phyloP scores from a whole-genome alignment of 1,140 invertebrate genomes.

The Platyscapa corneri region DNA sequence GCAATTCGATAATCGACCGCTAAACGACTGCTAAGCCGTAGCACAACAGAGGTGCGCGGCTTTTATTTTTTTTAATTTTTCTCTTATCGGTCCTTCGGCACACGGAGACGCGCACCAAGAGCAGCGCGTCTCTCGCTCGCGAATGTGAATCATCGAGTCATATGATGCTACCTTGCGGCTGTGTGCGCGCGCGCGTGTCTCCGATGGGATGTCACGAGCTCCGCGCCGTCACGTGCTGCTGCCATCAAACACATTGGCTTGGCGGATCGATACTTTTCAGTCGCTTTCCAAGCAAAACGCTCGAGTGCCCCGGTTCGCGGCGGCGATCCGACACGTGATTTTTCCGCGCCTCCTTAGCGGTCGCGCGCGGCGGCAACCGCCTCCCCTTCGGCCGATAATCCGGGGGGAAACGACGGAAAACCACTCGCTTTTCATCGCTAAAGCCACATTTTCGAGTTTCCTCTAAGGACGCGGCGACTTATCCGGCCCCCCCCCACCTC shows the following conservation, averaged over 20 bases:
- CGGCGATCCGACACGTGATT: neutral
- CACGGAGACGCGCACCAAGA: neutral
- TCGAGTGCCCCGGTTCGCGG: too few species aligned
- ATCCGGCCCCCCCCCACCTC: too few species aligned
- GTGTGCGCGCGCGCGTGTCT: neutral
- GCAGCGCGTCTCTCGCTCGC: too few species aligned
- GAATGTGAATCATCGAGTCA: constrained; percentile 31
- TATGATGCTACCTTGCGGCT: constrained; percentile 1
- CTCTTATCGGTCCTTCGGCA: constrained; percentile 34
- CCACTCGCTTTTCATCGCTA: too few species aligned
- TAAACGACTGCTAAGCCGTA: too few species aligned
- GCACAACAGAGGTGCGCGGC: neutral
- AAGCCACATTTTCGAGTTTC: too few species aligned
- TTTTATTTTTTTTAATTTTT: too few species aligned
- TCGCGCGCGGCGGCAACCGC: neutral
- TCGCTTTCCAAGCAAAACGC: constrained; percentile 18
- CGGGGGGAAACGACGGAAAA: too few species aligned
- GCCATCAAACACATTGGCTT: constrained; percentile 9
- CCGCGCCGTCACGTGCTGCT: constrained; percentile 38
- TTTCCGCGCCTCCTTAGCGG: neutral
- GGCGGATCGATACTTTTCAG: constrained; percentile 6
- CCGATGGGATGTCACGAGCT: constrained; percentile 40
- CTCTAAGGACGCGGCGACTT: too few species aligned
- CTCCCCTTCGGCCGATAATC: neutral
- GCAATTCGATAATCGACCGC: constrained; percentile 28